Evolutionary conservation across 2,113 vertebrate genomes (phyloP).

Genomic region (Zosterops hypoxanthus): DNA sequence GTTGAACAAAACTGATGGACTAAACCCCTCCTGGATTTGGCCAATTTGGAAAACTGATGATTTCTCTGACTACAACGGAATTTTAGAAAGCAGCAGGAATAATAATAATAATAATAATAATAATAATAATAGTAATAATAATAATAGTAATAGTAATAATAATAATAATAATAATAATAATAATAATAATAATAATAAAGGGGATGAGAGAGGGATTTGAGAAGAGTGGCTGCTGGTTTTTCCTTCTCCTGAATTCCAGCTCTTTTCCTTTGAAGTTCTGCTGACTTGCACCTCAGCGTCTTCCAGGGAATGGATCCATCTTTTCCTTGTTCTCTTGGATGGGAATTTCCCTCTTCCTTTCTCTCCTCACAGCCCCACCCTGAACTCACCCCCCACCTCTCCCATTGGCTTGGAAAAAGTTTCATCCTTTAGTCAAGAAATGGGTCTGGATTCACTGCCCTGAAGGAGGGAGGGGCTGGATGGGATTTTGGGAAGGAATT

Average conservation of each 20-base stretch:
- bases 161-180: not conserved
- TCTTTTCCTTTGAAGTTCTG: not conserved
- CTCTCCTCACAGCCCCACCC: not conserved
- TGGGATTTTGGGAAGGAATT: not conserved
- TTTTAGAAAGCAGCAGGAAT: not conserved
- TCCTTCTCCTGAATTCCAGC: not conserved
- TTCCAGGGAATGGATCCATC: not conserved
- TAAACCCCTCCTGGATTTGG: not conserved
- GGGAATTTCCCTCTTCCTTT: not conserved
- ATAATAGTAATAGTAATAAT: no score
- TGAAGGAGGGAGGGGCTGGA: accelerated
- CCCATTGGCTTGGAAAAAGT: not conserved
- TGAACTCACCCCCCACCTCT: not conserved
- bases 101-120: no score
- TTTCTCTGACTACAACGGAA: not conserved
- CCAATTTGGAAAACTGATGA: not conserved
- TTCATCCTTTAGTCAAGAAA: not conserved
- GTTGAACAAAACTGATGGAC: not conserved
- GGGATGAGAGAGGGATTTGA: not conserved
- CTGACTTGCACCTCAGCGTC: not conserved
- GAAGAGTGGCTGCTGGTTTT: not conserved
- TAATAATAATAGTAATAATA: no score
- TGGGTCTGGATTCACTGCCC: not conserved
- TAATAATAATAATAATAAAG: not conserved
- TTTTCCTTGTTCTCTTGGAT: not conserved